Evolutionary conservation across 2,888 invertebrate genomes (phyloP), one percentile per base, ranked within the genome.

Genomic region (Hedychridium roseum): DNA sequence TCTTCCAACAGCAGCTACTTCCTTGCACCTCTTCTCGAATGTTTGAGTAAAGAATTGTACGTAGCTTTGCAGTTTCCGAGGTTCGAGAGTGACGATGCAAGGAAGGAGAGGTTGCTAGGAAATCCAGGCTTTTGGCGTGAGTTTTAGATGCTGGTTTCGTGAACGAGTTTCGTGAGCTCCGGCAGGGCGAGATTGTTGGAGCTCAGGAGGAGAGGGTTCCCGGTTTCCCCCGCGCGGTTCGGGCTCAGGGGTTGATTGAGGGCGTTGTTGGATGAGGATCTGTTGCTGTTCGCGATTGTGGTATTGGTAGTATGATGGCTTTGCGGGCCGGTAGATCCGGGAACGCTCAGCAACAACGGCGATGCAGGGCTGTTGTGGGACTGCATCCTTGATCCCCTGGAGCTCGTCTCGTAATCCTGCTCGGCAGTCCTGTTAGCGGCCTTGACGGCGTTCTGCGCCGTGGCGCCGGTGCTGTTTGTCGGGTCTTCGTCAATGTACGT

Each of bases 401-500:
- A 72, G 56, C 80, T 80, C 71, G 72, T 79, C 72, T 82, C 82
- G 74, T 86, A 85, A 76, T 86, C 86, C 82, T 71, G 86, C 83
- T 88, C 85, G 65, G 84, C 84, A 79, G 84, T 85, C 80, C 85
- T 86, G 79, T 57, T 50, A 45, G 61, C 36, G 60, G 60, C 49
- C 55, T 48, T 62, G 51, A 57, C 54, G 35, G 57, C 57, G 48
- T 42, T 60, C 44, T 39, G 43, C 50, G 66, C 68, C 44, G 62
- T 69, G 54, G 72, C 68, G 57, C 80, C 78, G 54, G 80, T 79
- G 58, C 80, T 68, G 79, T 80, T 80, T 79, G 81, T 79, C 68
- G 81, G 79, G 73, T 88, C 88, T 79, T 86, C 88, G 83, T 89
- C 89, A 81, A 89, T 89, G 85, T 88, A 92, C 76, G 89, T 90